Base-by-base conservation (phyloP, 2,797 vertebrate genomes). In the Coregonus sp. region DNA sequence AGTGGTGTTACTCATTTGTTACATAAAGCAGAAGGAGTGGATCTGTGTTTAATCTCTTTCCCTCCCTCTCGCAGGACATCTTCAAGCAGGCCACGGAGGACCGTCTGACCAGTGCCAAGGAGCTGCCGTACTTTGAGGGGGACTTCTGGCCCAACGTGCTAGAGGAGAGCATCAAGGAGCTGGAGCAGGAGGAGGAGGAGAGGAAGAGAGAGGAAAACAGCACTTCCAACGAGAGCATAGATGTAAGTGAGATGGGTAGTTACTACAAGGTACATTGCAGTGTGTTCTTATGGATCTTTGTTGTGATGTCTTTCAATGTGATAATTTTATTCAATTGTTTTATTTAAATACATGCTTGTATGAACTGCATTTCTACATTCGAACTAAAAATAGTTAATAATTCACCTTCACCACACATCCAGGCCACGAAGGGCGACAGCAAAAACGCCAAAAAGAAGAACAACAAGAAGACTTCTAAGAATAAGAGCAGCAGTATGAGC, bases 101-200 rank as follows among this genome's bases (percentile, higher is more conserved):
- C 89, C 97, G 92, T 79, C 91, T 99, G 78, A 99, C 98, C 73
- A 99, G 98, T 88, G 98, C 98, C 69, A 99, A 99, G 89, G 98
- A 99, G 86, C 85, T 99, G 78, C 98, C 98, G 71, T 99, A 99
- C 83, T 99, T 99, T 72, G 98, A 99, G 90, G 98, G 98, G 0
- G 98, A 99, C 88, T 99, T 99, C 86, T 99, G 98, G 98, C 98
- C 98, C 68, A 99, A 99, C 16, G 98, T 99, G 81, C 90, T 99
- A 79, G 98, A 99, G 89, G 98, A 99, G 92, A 98, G 97, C 88
- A 99, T 99, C 91, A 99, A 99, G 87, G 98, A 99, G 74, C 91
- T 99, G 80, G 98, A 99, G 78, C 97, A 99, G 88, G 98, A 99
- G 80, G 98, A 99, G 59, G 98, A 99, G 85, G 98, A 99, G 86